phyloP scores from a whole-genome alignment of 2,113 vertebrate species.

The Melanerpes formicivorus region DNA sequence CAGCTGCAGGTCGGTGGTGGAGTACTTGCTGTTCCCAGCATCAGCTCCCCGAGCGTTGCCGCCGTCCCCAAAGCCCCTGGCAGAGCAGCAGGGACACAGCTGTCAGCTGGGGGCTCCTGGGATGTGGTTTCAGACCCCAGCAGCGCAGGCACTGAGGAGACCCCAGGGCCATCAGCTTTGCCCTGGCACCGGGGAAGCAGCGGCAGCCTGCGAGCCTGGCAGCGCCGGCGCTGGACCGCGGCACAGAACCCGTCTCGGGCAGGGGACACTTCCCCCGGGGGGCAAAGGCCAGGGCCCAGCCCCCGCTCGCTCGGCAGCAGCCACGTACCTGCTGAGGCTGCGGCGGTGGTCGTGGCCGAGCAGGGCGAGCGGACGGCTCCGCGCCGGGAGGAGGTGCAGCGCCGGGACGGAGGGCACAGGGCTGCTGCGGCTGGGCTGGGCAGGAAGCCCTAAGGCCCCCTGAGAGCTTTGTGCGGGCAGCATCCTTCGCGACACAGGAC shows the following conservation, averaged over 20 bases:
- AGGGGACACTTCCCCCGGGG: fast-evolving
- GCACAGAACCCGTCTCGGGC: fast-evolving
- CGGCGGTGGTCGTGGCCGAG: not conserved
- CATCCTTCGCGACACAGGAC: not conserved
- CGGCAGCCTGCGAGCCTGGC: fast-evolving
- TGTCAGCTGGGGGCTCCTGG: fast-evolving
- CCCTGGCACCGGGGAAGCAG: fast-evolving
- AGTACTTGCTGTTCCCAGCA: not conserved
- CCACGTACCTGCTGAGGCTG: not conserved
- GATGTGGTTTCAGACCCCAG: fast-evolving
- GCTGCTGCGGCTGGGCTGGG: not conserved
- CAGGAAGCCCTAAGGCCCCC: not conserved
- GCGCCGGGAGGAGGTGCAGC: fast-evolving
- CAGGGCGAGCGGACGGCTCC: not conserved
- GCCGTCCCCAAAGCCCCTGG: conserved; percentile 18
- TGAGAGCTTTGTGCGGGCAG: not conserved
- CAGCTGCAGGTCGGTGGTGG: conserved; percentile 45
- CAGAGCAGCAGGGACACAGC: not conserved
- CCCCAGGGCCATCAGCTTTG: not conserved
- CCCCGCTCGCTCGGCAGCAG: fast-evolving
- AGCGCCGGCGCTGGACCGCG: fast-evolving
- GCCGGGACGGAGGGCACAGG: not conserved
- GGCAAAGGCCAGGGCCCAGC: not conserved
- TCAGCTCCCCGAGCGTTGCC: conserved; percentile 26
- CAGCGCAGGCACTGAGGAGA: fast-evolving